These are phyloP conservation scores for Garrulus glandarius DNA, from an alignment of 2,797 vertebrate species.

Conservation along the genomic window DNA sequence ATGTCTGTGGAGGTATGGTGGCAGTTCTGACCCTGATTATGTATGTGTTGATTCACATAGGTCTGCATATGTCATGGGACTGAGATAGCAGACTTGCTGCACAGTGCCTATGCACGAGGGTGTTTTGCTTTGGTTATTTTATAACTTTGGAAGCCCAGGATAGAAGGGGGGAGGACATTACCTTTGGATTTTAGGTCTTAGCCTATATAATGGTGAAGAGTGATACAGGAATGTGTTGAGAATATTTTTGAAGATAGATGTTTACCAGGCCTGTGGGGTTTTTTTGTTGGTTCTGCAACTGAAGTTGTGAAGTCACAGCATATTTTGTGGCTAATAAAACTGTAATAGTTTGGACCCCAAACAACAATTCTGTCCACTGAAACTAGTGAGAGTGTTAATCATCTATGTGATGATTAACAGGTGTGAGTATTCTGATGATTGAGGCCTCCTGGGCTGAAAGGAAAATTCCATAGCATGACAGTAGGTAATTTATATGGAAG, in stretches of 20 bases:
- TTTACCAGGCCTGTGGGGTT: neutral
- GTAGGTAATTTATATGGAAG: neutral
- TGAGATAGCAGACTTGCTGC: neutral
- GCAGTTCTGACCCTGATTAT: neutral
- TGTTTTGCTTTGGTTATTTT: neutral
- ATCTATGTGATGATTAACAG: neutral
- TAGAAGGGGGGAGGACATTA: neutral
- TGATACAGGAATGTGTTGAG: neutral
- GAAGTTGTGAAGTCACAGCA: neutral
- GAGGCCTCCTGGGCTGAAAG: neutral
- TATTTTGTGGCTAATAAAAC: neutral
- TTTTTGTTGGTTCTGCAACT: neutral
- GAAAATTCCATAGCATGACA: neutral
- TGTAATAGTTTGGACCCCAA: neutral
- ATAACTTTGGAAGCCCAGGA: neutral
- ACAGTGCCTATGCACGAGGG: fast-evolving
- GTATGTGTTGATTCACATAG: neutral
- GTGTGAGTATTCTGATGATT: neutral
- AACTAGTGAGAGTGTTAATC: neutral
- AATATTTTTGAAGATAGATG: neutral
- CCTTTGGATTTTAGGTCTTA: neutral
- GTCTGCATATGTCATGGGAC: neutral
- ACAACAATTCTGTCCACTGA: neutral
- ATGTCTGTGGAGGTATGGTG: neutral
- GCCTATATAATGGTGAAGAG: neutral